Percentiles rank a stretch among this genome's conserved stretches.
These are phyloP conservation scores for Tympanoctomys barrerae DNA, from an alignment of 2,797 vertebrate genomes.

Conservation along the genomic window DNA sequence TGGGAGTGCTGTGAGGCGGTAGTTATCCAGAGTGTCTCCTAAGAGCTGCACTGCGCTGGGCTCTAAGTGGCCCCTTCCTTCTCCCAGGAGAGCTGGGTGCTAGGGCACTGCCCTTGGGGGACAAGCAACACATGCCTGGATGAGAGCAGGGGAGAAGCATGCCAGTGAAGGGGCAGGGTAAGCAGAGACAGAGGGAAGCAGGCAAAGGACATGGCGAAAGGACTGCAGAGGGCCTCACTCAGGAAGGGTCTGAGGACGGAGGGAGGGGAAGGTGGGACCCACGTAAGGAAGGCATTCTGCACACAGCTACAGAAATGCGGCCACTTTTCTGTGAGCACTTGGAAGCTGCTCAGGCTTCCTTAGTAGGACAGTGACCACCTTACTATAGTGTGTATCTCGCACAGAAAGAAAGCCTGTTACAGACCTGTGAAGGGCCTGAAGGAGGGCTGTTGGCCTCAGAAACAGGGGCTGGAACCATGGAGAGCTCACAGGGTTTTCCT, in stretches of 20 bases:
- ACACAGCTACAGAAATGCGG: background rate
- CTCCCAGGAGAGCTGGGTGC: background rate
- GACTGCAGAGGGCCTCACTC: background rate
- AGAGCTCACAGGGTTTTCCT: background rate
- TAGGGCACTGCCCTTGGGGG: background rate
- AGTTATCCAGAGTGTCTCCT: background rate
- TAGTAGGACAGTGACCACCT: background rate
- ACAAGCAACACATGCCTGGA: background rate
- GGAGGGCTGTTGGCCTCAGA: constrained; percentile 68
- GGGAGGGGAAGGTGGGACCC: too few relatives aligned
- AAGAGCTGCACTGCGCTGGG: rapidly evolving
- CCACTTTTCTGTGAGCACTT: background rate
- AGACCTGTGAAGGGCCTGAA: background rate
- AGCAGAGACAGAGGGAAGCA: background rate
- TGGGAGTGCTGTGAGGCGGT: background rate
- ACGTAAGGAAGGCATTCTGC: rapidly evolving
- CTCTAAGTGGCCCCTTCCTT: background rate
- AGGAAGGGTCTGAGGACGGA: background rate
- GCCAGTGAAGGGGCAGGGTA: background rate
- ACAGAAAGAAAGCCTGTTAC: background rate
- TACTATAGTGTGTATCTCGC: rapidly evolving
- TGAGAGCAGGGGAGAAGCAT: background rate
- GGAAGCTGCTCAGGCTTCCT: background rate
- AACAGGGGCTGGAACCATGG: constrained; percentile 40
- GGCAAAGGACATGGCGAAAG: background rate